Conservation (phyloP, 2,888 invertebrate genomes). For the Diarsia rubi region DNA sequence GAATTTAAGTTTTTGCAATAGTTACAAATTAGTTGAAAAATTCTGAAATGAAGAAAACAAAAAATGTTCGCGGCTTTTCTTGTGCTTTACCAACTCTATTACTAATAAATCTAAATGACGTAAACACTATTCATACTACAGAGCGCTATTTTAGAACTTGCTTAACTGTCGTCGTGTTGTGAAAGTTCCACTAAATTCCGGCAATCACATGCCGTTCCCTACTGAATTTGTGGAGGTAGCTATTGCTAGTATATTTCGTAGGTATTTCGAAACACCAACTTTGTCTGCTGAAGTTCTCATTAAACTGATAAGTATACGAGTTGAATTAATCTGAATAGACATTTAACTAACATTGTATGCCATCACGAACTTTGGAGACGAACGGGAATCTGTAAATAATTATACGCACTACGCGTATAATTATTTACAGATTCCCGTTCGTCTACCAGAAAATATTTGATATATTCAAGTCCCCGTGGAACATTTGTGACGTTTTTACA, state of each 20-base stretch:
- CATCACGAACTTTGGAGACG: conserved; percentile 13
- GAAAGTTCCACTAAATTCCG: conserved; percentile 30
- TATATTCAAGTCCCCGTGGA: conserved; percentile 28
- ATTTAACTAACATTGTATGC: conserved; percentile 23
- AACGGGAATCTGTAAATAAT: conserved; percentile 4
- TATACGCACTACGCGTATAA: neutral
- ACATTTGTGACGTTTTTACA: conserved; percentile 64
- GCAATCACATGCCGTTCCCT: conserved; percentile 18
- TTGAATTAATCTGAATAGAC: conserved; percentile 35
- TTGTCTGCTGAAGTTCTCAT: conserved; percentile 30
- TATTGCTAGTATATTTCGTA: neutral
- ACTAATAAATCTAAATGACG: neutral
- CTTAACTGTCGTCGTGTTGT: conserved; percentile 1
- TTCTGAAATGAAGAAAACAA: conserved; percentile 15
- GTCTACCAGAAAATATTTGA: neutral
- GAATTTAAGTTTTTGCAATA: neutral
- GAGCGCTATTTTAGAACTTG: conserved; percentile 25
- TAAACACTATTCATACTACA: neutral
- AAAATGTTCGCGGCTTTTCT: neutral
- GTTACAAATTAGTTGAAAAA: conserved; percentile 7
- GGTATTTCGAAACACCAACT: conserved; percentile 27
- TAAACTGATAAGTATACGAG: conserved; percentile 24
- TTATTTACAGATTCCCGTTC: no score
- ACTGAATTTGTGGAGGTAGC: conserved; percentile 16
- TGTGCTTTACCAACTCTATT: neutral